Evolutionary conservation across 2,888 invertebrate genomes (phyloP), one percentile per base, ranked within the genome.

Genomic region (Drosophila bunnanda): DNA sequence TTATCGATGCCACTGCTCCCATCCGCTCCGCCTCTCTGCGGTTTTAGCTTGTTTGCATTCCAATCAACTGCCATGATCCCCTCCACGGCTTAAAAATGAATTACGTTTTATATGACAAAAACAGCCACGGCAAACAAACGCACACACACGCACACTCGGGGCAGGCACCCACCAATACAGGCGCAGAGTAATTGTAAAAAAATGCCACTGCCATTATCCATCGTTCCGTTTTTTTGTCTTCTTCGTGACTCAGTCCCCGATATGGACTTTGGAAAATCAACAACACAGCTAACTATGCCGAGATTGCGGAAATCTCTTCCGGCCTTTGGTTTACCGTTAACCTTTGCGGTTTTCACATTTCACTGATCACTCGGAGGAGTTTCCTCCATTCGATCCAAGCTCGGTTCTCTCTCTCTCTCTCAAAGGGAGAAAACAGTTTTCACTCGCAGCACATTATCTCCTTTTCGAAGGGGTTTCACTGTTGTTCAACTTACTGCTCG

Each of bases 401-500:
- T 64, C 13, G 55, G 41, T n/a, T 34, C 32, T 32, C 20, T 15
- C 32, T 6, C 15, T 32, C 7, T 20, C 4, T 50, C 17, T 17
- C 7, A 32, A 34, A 25, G 32, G 50, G 20, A 46, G 20, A 46
- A 34, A 34, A 43, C 36, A 8, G 28, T 9, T 48, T 30, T 17
- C 34, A 52, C 50, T 52, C 2, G 50, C 13, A 34, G 6, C 32
- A 52, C 9, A 52, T 52, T 34, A 34, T 34, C 22, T 34, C 10
- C 50, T 15, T 36, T 10, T 22, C 32, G 15, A 10, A 4, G 13
- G 22, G 13, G 20, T 50, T 60, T 10, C 48, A 36, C 36, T n/a
- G 28, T 15, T 25, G 6, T n/a, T 13, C n/a, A 46, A 95, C 97
- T 96, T 94, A 98, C 98, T 93, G 98, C 97, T 94, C 97, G 95